These are phyloP conservation scores for Sinohyriopsis cumingii DNA, from an alignment of 2,888 invertebrate species.

Conservation along the genomic window DNA sequence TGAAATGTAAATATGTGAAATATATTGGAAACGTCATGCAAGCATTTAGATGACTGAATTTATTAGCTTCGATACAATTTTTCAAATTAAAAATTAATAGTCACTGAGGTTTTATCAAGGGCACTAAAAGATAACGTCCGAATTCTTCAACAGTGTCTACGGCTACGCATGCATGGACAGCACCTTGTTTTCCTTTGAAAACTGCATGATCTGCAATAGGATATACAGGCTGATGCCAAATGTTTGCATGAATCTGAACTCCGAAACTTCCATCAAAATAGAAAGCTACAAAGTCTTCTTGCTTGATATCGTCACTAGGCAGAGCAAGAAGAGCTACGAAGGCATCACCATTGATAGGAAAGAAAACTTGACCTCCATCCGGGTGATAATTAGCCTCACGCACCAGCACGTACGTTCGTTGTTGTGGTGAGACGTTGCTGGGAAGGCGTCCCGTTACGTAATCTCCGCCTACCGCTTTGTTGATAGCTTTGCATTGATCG, in stretches of 20 bases:
- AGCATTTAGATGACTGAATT: too few relatives aligned
- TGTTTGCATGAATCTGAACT: constrained; percentile 44
- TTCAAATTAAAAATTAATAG: too few relatives aligned
- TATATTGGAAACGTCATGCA: too few relatives aligned
- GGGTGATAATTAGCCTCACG: constrained; percentile 49
- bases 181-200: constrained; percentile 45
- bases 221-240: constrained; percentile 49
- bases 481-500: constrained; percentile 33
- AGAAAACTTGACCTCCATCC: constrained; percentile 52
- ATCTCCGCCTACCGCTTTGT: constrained; percentile 38
- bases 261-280: constrained; percentile 52
- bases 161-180: constrained; percentile 42
- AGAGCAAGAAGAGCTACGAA: constrained; percentile 39
- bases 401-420: constrained; percentile 42
- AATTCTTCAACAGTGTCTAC: constrained; percentile 47
- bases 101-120: constrained; percentile 23
- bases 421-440: constrained; percentile 22
- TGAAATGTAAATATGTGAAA: too few relatives aligned
- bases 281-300: constrained; percentile 42
- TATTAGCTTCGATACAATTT: too few relatives aligned
- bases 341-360: constrained; percentile 30
- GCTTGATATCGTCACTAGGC: constrained; percentile 41
- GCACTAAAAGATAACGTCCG: constrained; percentile 39
- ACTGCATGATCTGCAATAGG: constrained; percentile 37
- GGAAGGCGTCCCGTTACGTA: constrained; percentile 41